Conservation (phyloP, 2,113 vertebrate genomes). For the Spea bombifrons region DNA sequence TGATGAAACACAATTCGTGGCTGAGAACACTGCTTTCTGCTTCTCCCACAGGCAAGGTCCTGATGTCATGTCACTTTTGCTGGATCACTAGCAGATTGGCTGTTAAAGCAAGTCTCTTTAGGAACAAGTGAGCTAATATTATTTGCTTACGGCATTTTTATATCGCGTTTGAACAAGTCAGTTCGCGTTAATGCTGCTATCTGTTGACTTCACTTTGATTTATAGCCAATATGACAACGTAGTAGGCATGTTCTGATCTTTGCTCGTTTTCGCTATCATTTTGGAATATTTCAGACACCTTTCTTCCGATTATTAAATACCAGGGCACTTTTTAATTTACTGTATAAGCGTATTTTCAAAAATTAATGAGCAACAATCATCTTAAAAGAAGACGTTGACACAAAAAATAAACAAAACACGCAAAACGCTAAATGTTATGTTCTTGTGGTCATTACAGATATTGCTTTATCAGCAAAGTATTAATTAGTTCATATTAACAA, state of each 20-base stretch:
- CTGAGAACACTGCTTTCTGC: constrained; percentile 10
- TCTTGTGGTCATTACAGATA: no score
- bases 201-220: constrained; percentile 21
- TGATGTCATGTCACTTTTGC: constrained; percentile 40
- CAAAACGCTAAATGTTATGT: no score
- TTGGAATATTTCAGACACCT: no score
- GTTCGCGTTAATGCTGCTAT: constrained; percentile 7
- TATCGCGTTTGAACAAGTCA: constrained; percentile 43
- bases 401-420: no score
- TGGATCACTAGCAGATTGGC: constrained; percentile 36
- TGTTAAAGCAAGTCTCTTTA: constrained; percentile 46
- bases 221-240: constrained; percentile 18
- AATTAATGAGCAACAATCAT: no score
- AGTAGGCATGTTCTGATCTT: neutral
- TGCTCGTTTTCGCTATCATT: no score
- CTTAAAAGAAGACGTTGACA: no score
- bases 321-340: no score
- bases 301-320: no score
- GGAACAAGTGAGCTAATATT: constrained; percentile 48
- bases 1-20: constrained; percentile 6
- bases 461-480: no score
- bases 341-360: no score
- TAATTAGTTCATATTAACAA: no score
- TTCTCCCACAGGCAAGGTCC: constrained; percentile 39
- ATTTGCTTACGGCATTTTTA: constrained; percentile 41